Evolutionary conservation across 2,113 vertebrate genomes (phyloP), one percentile per base, ranked within the genome.

Genomic region (Ceuthmochares aereus): DNA sequence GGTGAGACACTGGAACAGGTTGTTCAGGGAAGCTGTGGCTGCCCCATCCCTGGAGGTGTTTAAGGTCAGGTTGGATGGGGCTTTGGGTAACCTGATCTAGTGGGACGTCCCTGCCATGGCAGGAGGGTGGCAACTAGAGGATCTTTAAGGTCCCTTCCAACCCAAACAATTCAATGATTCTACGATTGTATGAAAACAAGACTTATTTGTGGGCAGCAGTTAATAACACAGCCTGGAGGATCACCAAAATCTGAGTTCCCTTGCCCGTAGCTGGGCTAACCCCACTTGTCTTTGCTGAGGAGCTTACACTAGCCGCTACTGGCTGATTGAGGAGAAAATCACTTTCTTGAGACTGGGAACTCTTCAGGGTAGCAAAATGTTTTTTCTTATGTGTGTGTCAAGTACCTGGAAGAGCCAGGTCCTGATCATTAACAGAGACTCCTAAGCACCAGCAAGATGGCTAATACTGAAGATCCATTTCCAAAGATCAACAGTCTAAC

Each of bases 331-430:
- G 67, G 30, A 75, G 47, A 55, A 91, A 85, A 55, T 34, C 1
- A 30, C 16, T 69, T 76, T 91, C 11, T 62, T 4, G 21, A 72
- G 32, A 22, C 16, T 26, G 5, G 37, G 51, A 77, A 55, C 26
- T 63, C 20, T 52, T 76, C 54, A 51, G 40, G 25, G 36, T 8
- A 83, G 18, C 11, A 68, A 89, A 77, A 17, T 14, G 8, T 19
- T 73, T 60, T 29, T 49, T 58, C 27, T 87, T 70, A 13, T 0
- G 0, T 51, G 22, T 36, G 26, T 16, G 4, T 49, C 42, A 66
- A 16, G 20, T 62, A 18, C 25, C 10, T 42, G 52, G 34, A 78
- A 84, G 80, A 70, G 32, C 34, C 25, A 63, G 40, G 22, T 63
- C 36, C 29, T 20, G 3, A 10, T 70, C 32, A 12, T 14, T 37